Evolutionary conservation across 2,113 vertebrate genomes (phyloP).

Genomic region (Triplophysa tibetana): DNA sequence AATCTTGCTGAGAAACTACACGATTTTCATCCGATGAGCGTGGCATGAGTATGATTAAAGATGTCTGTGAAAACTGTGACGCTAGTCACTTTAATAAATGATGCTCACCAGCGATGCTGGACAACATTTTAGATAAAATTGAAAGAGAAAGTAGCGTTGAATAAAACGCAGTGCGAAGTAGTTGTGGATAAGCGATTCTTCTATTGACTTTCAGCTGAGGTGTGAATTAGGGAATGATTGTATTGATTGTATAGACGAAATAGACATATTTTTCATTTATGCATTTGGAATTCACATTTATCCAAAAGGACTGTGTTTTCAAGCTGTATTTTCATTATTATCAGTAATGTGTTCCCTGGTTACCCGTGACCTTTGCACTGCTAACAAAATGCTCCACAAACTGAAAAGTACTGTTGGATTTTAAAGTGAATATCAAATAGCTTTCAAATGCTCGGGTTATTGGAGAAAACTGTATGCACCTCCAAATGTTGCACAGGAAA

Average conservation of each 20-base stretch:
- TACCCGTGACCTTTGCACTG: too few relatives aligned
- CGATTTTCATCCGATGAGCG: slow-evolving; percentile 25
- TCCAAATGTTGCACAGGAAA: neutral
- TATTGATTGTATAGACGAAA: too few relatives aligned
- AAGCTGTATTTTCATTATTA: too few relatives aligned
- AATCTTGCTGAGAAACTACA: slow-evolving; percentile 23
- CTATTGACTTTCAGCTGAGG: neutral
- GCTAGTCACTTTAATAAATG: neutral
- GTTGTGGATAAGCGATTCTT: neutral
- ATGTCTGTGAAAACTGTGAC: neutral
- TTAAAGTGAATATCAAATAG: too few relatives aligned
- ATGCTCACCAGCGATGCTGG: neutral
- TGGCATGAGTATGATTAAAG: slow-evolving; percentile 27
- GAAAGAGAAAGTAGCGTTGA: neutral
- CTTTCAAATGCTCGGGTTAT: too few relatives aligned
- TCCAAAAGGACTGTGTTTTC: too few relatives aligned
- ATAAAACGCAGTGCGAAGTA: neutral
- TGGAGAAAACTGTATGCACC: too few relatives aligned
- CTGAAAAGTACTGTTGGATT: too few relatives aligned
- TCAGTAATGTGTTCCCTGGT: too few relatives aligned
- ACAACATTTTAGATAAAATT: neutral
- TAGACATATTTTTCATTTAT: too few relatives aligned
- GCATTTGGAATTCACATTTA: too few relatives aligned
- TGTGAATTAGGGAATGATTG: neutral
- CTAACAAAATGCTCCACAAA: too few relatives aligned